Conservation (phyloP, 1,140 invertebrate genomes). For the Drosophila rhopaloa region DNA sequence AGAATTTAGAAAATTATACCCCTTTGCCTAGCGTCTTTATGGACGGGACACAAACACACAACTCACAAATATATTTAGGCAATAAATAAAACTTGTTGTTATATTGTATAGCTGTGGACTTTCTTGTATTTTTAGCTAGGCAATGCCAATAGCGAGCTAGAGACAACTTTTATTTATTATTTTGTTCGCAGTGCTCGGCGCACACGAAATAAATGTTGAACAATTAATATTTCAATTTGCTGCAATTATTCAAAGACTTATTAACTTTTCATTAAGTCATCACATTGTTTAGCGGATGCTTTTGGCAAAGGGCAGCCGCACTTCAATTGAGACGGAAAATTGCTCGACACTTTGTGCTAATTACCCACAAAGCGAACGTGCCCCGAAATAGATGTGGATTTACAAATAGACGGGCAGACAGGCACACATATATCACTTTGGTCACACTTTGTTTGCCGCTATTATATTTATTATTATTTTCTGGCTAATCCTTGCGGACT, state of each 20-base stretch:
- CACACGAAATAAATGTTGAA: conserved; percentile 64
- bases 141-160: conserved; percentile 69
- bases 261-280: conserved; percentile 67
- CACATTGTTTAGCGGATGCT: conserved; percentile 25
- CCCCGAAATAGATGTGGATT: conserved; percentile 29
- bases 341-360: conserved; percentile 69
- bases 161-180: conserved; percentile 48
- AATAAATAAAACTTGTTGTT: conserved; percentile 83
- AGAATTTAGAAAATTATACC: conserved; percentile 70
- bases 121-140: conserved; percentile 79
- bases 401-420: conserved; percentile 23
- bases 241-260: conserved; percentile 73
- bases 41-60: conserved; percentile 37
- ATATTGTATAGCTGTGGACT: conserved; percentile 58
- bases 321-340: conserved; percentile 64
- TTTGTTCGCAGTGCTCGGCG: conserved; percentile 14
- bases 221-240: conserved; percentile 77
- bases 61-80: conserved; percentile 62
- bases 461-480: conserved; percentile 16
- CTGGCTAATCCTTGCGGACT: conserved; percentile 52
- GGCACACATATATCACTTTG: conserved; percentile 44
- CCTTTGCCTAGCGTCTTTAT: conserved; percentile 54
- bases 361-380: conserved; percentile 42
- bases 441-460: conserved; percentile 46
- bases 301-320: conserved; percentile 64